Evolutionary conservation across 2,113 vertebrate genomes (phyloP).

Genomic region (Phaetusa simplex): DNA sequence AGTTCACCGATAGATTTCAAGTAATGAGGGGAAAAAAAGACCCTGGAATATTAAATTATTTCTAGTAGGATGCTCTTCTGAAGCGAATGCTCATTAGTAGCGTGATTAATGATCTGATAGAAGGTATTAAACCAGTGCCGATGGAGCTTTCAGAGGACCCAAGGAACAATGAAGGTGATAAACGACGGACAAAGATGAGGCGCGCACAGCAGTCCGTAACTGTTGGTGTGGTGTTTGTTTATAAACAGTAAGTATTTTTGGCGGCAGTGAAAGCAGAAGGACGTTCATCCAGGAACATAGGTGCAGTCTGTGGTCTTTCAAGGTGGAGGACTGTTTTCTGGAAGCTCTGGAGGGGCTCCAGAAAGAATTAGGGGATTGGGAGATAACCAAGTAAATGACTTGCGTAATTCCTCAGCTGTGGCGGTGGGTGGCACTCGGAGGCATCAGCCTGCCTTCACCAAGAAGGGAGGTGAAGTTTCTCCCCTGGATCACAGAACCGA

Average conservation of each 20-base stretch:
- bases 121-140: background rate
- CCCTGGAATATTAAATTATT: background rate
- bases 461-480: background rate
- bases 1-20: background rate
- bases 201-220: background rate
- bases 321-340: background rate
- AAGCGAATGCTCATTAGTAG: slow-evolving; percentile 20
- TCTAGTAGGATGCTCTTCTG: background rate
- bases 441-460: background rate
- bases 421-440: background rate
- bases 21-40: background rate
- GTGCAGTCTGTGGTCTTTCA: background rate
- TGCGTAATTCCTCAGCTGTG: background rate
- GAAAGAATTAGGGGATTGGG: background rate
- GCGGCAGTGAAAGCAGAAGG: background rate
- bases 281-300: background rate
- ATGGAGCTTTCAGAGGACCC: slow-evolving; percentile 3
- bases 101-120: slow-evolving; percentile 37
- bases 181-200: background rate
- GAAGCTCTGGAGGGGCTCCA: background rate
- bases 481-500: background rate
- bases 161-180: slow-evolving; percentile 3
- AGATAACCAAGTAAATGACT: background rate
- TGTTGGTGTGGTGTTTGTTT: background rate
- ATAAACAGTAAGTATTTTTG: background rate